Percentiles rank a stretch among this genome's conserved stretches.
phyloP scores from a whole-genome alignment of 1,140 invertebrate species.

The Gryon sp. region DNA sequence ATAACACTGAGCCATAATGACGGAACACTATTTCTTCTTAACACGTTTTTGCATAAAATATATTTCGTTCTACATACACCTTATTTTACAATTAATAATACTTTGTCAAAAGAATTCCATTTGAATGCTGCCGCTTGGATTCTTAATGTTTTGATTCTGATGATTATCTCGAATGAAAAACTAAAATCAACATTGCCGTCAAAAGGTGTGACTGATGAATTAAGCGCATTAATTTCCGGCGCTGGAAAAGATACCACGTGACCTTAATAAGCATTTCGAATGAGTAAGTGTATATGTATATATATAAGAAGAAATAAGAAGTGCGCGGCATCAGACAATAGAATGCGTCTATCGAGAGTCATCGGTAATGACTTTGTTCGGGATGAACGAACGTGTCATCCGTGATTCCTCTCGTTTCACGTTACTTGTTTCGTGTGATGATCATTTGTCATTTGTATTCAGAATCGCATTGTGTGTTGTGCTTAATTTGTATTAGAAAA shows the following conservation, averaged over 20 bases:
- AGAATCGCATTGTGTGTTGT: constrained; percentile 7
- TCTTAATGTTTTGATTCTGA: background rate
- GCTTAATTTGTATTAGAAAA: constrained; percentile 34
- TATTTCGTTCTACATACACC: too few relatives aligned
- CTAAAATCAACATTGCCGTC: constrained; percentile 18
- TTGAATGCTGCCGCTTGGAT: background rate
- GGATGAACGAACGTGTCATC: constrained; percentile 58
- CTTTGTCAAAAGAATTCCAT: too few relatives aligned
- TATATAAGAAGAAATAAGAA: constrained; percentile 33
- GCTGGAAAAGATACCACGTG: constrained; percentile 35
- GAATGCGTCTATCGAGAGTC: constrained; percentile 34
- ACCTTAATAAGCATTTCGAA: constrained; percentile 56
- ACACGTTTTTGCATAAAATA: too few relatives aligned
- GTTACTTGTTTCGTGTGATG: too few relatives aligned
- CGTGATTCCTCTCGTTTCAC: constrained; percentile 56
- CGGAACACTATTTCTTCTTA: background rate
- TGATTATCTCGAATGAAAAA: background rate
- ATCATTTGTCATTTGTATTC: constrained; percentile 46
- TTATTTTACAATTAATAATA: too few relatives aligned
- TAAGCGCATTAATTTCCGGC: constrained; percentile 57
- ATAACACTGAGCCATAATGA: too few relatives aligned
- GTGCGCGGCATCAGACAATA: constrained; percentile 53
- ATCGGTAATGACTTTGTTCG: constrained; percentile 46
- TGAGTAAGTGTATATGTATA: too few relatives aligned
- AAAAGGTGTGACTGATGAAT: constrained; percentile 51